Conservation (phyloP, 1,140 invertebrate species). For the Drosophila pachea region DNA sequence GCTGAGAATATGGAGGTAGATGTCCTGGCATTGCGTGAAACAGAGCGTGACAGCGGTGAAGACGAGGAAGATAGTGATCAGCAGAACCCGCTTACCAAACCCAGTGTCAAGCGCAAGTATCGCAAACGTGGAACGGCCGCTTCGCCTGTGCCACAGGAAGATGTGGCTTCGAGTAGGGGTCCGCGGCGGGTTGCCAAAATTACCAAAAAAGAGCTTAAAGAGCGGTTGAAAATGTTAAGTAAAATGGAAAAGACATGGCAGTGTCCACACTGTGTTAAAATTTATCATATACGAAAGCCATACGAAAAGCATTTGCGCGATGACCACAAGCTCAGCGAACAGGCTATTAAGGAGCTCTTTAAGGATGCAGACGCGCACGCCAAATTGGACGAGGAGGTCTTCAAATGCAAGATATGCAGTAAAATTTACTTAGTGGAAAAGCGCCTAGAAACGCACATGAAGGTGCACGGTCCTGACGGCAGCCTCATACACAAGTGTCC, state of each 20-base stretch:
- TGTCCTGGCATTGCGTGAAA: conserved; percentile 53
- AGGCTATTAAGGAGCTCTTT: conserved; percentile 65
- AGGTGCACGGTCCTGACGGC: conserved; percentile 70
- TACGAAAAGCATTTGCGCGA: conserved; percentile 75
- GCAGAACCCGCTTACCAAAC: conserved; percentile 8
- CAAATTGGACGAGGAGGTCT: conserved; percentile 67
- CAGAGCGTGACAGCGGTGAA: conserved; percentile 17
- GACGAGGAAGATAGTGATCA: background rate
- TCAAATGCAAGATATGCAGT: conserved; percentile 70
- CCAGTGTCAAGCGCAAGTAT: conserved; percentile 58
- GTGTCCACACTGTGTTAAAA: conserved; percentile 73
- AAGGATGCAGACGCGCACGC: conserved; percentile 60
- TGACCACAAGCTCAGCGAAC: conserved; percentile 63
- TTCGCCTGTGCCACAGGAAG: conserved; percentile 30
- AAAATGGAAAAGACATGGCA: conserved; percentile 72
- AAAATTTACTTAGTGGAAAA: conserved; percentile 77
- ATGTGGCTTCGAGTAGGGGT: background rate
- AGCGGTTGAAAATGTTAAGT: conserved; percentile 68
- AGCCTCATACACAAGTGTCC: conserved; percentile 74
- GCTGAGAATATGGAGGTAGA: conserved; percentile 55
- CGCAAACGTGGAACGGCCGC: conserved; percentile 41
- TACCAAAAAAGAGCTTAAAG: conserved; percentile 65
- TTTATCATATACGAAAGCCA: conserved; percentile 75
- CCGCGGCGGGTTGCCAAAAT: conserved; percentile 65
- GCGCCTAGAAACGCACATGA: conserved; percentile 68